Evolutionary conservation across 2,113 vertebrate genomes (phyloP), one percentile per base, ranked within the genome.

Genomic region (Ochotona princeps): DNA sequence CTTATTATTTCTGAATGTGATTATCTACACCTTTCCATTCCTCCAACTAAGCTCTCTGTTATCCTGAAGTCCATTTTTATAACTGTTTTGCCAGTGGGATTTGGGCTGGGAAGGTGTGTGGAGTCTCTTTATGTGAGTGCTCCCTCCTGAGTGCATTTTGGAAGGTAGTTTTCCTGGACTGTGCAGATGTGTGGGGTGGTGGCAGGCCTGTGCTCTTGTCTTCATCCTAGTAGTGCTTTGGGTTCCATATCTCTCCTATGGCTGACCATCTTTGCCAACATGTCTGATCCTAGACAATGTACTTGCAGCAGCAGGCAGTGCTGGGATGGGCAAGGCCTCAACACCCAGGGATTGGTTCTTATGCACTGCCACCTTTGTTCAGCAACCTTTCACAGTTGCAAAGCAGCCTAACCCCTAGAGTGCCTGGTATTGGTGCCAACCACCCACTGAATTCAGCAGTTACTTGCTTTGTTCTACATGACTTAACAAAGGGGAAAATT

Each of bases 31-130:
- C 21, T 60, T 83, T 47, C 18, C 47, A 8, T 25, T 65, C 18
- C 51, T 28, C 28, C 14, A 11, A 4, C 18, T 9, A 78, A 81
- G 63, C 35, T 49, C 23, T 5, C 28, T n/a, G 17, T 84, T 81
- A 18, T 38, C 87, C 57, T 26, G 2, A 67, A 72, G 81, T 44
- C 63, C 73, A 9, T 92, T 89, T 95, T 84, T 75, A 57, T 76
- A 73, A 30, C 30, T 73, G 15, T 60, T 47, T 85, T 54, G 76
- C 44, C 81, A 38, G 35, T 35, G 35, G 51, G 5, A 21, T 73
- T 94, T 76, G 1, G 44, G 7, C 49, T 25, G 61, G 76, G 57
- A 60, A n/a, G 14, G 18, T 17, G 0, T 2, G 20, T 11, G 47
- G 47, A 78, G 63, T 30, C 20, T 44, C 17, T 35, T 25, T 2